These are phyloP conservation scores for Pollenia griseotomentosa DNA, from an alignment of 2,888 invertebrate species.

Conservation along the genomic window DNA sequence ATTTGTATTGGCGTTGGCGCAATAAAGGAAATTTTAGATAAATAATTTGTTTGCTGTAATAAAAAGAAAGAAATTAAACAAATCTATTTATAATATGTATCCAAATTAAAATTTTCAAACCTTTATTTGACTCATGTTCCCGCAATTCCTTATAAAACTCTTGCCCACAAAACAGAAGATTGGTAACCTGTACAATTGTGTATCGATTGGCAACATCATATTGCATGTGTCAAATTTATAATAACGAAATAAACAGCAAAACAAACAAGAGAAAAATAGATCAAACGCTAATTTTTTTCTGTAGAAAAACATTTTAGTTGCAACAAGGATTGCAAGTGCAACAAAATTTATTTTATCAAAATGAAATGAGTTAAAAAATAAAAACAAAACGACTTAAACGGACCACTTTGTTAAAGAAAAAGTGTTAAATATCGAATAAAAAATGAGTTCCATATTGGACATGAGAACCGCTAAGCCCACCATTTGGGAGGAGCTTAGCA, in stretches of 20 bases:
- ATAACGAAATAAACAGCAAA: constrained; percentile 44
- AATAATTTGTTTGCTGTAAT: constrained; percentile 68
- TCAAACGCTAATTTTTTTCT: background rate
- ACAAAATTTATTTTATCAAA: background rate
- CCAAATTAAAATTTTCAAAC: background rate
- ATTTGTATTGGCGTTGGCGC: constrained; percentile 78
- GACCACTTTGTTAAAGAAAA: background rate
- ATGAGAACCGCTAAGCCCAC: constrained; percentile 81
- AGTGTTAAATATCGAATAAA: constrained; percentile 25
- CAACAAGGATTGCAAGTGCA: constrained; percentile 40
- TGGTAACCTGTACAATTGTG: background rate
- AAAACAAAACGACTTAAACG: background rate
- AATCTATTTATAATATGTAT: background rate
- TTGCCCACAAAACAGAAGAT: background rate
- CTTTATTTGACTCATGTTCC: constrained; percentile 51
- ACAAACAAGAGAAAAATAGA: constrained; percentile 30
- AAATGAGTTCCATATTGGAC: constrained; percentile 83
- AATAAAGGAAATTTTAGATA: constrained; percentile 76
- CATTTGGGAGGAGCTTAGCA: constrained; percentile 82
- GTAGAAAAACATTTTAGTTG: constrained; percentile 6
- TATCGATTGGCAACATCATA: constrained; percentile 30
- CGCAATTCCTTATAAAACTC: background rate
- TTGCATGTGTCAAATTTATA: constrained; percentile 15
- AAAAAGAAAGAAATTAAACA: background rate
- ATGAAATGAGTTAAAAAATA: constrained; percentile 3